Evolutionary conservation across 2,888 invertebrate species (phyloP).

Genomic region (Diogma glabrata): DNA sequence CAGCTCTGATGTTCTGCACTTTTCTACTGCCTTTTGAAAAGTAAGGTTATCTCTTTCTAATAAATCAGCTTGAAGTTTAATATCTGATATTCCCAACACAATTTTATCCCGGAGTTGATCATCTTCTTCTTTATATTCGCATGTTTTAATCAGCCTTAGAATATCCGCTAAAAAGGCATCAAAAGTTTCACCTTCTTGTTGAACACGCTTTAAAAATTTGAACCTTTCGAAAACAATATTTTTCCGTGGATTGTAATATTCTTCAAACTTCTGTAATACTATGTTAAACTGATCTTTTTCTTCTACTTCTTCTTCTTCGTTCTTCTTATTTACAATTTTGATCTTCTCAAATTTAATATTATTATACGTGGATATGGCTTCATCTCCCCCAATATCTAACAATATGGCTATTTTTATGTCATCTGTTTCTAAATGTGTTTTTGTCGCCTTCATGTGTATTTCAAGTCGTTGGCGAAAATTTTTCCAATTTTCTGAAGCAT

Average conservation of each 20-base stretch:
- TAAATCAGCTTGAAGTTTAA: not conserved
- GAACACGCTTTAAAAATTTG: not conserved
- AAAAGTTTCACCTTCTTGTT: not conserved
- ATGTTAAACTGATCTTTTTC: not conserved
- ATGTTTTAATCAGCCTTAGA: too few species aligned
- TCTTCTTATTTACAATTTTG: not conserved
- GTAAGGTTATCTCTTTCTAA: not conserved
- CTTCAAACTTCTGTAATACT: too few species aligned
- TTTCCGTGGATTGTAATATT: too few species aligned
- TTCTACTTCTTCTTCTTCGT: not conserved
- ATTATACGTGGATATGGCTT: not conserved
- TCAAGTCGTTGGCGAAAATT: not conserved
- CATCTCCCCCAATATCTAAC: not conserved
- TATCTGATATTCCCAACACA: not conserved
- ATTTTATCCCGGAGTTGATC: too few species aligned
- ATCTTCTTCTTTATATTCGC: too few species aligned
- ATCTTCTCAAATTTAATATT: not conserved
- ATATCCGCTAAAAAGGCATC: too few species aligned
- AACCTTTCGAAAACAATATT: too few species aligned
- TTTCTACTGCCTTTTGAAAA: not conserved
- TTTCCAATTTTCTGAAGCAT: conserved; percentile 1
- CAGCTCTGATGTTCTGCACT: too few species aligned
- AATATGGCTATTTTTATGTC: not conserved
- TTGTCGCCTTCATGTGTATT: not conserved
- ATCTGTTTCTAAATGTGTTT: not conserved